phyloP scores from a whole-genome alignment of 53 echinoderm and acorn worm species.

The Patiria pectinifera region DNA sequence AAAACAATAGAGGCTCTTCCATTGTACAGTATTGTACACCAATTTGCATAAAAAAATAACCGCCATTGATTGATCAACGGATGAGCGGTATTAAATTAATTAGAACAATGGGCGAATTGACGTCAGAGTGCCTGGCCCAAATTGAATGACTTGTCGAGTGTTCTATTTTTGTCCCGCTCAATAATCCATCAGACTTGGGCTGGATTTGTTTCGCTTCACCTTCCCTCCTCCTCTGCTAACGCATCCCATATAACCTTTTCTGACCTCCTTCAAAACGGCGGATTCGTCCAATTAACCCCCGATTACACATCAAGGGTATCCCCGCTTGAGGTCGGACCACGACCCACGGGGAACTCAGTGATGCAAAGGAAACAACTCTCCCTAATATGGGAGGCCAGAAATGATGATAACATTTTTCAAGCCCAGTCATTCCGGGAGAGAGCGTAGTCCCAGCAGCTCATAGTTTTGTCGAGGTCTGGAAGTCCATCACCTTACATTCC shows the following conservation, averaged over 20 bases:
- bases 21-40: background rate
- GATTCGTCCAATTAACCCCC: slow-evolving; percentile 6
- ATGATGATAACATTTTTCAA: background rate
- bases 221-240: background rate
- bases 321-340: background rate
- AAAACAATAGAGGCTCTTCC: background rate
- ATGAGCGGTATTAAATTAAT: background rate
- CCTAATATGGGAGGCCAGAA: slow-evolving; percentile 21
- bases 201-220: background rate
- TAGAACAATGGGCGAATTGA: slow-evolving; percentile 9
- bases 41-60: background rate
- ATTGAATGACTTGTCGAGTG: background rate
- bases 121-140: background rate
- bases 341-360: background rate
- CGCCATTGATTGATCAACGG: background rate
- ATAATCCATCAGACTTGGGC: background rate
- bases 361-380: background rate
- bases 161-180: background rate
- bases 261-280: background rate
- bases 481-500: background rate
- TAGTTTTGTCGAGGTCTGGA: background rate
- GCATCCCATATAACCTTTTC: background rate
- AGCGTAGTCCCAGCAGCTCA: slow-evolving; percentile 3
- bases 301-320: background rate
- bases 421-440: slow-evolving; percentile 8